Evolutionary conservation across 2,888 invertebrate genomes (phyloP), one percentile per base, ranked within the genome.

Genomic region (Carabus problematicus): DNA sequence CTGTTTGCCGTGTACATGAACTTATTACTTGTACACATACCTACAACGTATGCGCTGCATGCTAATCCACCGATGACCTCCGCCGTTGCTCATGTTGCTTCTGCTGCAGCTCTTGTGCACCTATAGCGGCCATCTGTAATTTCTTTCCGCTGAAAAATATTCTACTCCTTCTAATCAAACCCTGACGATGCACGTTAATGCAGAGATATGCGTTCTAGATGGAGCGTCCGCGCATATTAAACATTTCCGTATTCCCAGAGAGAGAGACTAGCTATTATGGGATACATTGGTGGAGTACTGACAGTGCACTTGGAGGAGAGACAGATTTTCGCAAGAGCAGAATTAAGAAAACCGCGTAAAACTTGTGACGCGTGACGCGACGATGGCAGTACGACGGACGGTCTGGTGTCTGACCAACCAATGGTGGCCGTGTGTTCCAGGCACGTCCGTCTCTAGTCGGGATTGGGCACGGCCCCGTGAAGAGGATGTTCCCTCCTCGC

Each of bases 401-500:
- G n/a, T n/a, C n/a, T n/a, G n/a, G n/a, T 29, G 6, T 29, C 29
- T 29, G 29, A 6, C 29, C 52, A 52, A 7, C 52, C 52, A 52
- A 52, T 52, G 52, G 52, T 3, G 29, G 29, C 29, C 29, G 29
- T 29, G 29, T 29, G 29, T 16, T 45, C 49, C 45, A 66, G 56
- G 55, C 39, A 56, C 56, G 66, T 18, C 29, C 58, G 66, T 58
- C 59, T 14, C 59, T 66, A 58, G 49, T 16, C 18, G 40, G 56
- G 14, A 66, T 66, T 66, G 66, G 66, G 47, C 59, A 52, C 40
- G 66, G 40, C 40, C 16, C 64, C 39, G 56, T 54, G 56, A 64
- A 56, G 64, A 64, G 64, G 64, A 64, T 58, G 56, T 45, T 56
- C 64, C 55, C 16, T 43, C 18, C 29, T 61, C 45, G 29, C 52